phyloP scores from a whole-genome alignment of 2,113 vertebrate species.

The Acrocephalus kingi region DNA sequence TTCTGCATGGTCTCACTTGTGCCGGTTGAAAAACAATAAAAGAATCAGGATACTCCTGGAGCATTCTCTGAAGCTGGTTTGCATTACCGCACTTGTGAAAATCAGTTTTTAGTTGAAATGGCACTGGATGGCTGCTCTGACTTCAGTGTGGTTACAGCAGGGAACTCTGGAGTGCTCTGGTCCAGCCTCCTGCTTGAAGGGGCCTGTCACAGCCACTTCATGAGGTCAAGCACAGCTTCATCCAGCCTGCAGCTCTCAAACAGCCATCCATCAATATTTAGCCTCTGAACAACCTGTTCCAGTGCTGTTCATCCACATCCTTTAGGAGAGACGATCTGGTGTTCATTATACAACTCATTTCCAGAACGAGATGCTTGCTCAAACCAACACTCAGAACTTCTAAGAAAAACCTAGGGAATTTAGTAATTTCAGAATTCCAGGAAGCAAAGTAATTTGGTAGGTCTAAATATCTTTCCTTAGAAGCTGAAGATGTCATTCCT shows the following conservation, averaged over 20 bases:
- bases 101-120: not conserved
- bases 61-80: not conserved
- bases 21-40: not conserved
- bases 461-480: not conserved
- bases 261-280: not conserved
- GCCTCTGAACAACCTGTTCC: not conserved
- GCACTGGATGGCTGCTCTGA: not conserved
- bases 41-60: not conserved
- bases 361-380: not conserved
- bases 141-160: not conserved
- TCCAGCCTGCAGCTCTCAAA: not conserved
- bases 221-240: not conserved
- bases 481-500: not conserved
- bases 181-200: not conserved
- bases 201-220: too few relatives aligned
- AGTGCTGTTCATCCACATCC: not conserved
- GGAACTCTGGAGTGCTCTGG: not conserved
- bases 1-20: not conserved
- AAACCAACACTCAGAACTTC: not conserved
- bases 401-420: not conserved
- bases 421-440: not conserved
- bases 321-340: not conserved
- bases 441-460: not conserved
- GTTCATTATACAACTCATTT: not conserved
- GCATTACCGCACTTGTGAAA: rapidly evolving